Percentiles rank a stretch among this genome's conserved stretches.
phyloP scores from a whole-genome alignment of 2,113 vertebrate genomes.

The Egretta garzetta region DNA sequence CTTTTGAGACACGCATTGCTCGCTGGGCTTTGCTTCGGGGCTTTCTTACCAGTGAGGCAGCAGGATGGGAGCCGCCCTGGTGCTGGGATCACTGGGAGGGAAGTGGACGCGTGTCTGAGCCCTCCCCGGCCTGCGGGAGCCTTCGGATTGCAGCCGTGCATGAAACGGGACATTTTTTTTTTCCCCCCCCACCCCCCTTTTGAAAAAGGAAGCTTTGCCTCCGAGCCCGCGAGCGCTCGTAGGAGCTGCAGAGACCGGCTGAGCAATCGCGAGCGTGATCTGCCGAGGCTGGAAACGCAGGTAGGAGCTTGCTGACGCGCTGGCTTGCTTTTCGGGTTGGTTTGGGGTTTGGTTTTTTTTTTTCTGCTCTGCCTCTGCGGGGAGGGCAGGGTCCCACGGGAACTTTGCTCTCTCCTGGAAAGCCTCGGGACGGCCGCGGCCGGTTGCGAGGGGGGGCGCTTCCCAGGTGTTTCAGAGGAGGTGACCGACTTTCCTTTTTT shows the following conservation, averaged over 20 bases:
- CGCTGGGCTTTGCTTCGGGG: background rate
- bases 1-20: fast-evolving
- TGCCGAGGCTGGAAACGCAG: background rate
- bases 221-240: fast-evolving
- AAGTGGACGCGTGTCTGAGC: background rate
- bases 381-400: background rate
- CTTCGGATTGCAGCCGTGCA: background rate
- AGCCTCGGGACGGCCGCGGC: background rate
- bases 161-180: background rate
- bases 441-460: fast-evolving
- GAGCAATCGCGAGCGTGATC: background rate
- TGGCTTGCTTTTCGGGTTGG: background rate
- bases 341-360: no score
- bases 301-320: background rate
- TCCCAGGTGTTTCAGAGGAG: background rate
- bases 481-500: background rate
- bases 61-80: background rate
- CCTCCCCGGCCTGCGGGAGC: background rate
- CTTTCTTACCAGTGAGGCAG: background rate
- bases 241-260: background rate
- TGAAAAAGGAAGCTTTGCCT: background rate
- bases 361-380: background rate
- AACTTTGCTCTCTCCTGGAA: background rate
- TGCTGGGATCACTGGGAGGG: background rate
- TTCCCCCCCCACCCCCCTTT: background rate